These are phyloP conservation scores for Argentina silus DNA, from an alignment of 2,797 vertebrate genomes.

Conservation along the genomic window DNA sequence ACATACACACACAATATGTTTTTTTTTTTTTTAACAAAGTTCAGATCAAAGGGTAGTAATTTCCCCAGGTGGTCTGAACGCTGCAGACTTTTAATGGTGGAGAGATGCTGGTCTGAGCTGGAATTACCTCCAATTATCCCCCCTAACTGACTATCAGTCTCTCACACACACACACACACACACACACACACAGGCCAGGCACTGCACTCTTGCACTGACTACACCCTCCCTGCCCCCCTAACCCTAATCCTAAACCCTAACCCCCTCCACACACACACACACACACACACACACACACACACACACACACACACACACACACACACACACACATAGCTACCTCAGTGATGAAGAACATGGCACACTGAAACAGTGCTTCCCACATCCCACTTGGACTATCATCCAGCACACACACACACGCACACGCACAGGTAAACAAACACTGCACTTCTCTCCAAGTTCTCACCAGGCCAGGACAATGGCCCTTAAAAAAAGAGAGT, in stretches of 20 bases:
- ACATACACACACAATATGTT: conserved; percentile 6
- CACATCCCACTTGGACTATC: conserved; percentile 26
- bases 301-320: conserved; percentile 29
- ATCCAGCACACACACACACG: neutral
- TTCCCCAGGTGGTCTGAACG: too few species aligned
- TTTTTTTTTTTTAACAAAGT: too few species aligned
- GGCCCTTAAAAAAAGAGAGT: conserved; percentile 23
- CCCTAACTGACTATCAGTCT: too few species aligned
- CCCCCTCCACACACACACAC: neutral
- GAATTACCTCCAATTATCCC: too few species aligned
- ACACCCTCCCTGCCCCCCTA: too few species aligned
- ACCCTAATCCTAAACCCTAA: too few species aligned
- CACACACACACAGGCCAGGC: too few species aligned
- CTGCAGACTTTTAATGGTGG: too few species aligned
- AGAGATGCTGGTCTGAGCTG: too few species aligned
- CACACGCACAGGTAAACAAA: conserved; percentile 31
- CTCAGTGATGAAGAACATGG: conserved; percentile 6
- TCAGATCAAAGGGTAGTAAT: neutral
- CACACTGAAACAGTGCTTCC: conserved; percentile 23
- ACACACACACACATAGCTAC: conserved; percentile 9
- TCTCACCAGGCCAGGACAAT: conserved; percentile 39
- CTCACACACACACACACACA: too few species aligned
- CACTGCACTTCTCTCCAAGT: conserved; percentile 26
- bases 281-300: neutral
- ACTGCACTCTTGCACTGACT: too few species aligned